A percentile compares a stretch with the other conserved stretches of the same genome.
These are phyloP conservation scores for Coendou prehensilis DNA, from an alignment of 2,797 vertebrate genomes.

Conservation along the genomic window DNA sequence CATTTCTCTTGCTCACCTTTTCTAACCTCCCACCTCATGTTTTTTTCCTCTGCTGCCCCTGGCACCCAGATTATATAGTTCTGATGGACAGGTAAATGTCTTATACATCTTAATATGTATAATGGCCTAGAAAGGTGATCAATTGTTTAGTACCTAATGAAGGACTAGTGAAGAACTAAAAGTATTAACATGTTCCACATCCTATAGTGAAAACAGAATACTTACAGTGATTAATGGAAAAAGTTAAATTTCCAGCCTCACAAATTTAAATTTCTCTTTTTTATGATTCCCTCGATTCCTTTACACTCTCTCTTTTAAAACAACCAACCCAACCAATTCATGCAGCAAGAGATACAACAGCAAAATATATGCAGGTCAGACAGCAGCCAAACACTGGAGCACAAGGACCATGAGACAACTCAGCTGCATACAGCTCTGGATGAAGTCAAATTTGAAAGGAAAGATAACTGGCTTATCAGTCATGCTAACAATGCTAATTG, in stretches of 20 bases:
- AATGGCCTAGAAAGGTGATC: slow-evolving; percentile 13
- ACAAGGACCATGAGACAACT: slow-evolving; percentile 50
- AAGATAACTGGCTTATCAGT: slow-evolving; percentile 56
- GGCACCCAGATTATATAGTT: slow-evolving; percentile 7
- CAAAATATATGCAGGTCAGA: slow-evolving; percentile 68
- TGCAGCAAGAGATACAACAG: slow-evolving; percentile 46
- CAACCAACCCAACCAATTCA: slow-evolving; percentile 62
- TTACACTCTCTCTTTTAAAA: slow-evolving; percentile 46
- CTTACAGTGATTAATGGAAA: slow-evolving; percentile 51
- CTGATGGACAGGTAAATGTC: slow-evolving; percentile 24
- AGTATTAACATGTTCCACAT: slow-evolving; percentile 57
- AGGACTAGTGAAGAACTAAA: slow-evolving; percentile 51
- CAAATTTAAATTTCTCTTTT: slow-evolving; percentile 69
- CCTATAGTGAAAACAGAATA: slow-evolving; percentile 2
- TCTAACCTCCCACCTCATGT: neutral
- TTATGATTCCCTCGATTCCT: slow-evolving; percentile 33
- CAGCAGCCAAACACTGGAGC: slow-evolving; percentile 37
- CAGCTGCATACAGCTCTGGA: slow-evolving; percentile 40
- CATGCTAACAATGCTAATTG: slow-evolving; percentile 44
- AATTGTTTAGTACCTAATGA: slow-evolving; percentile 53
- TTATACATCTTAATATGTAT: slow-evolving; percentile 49
- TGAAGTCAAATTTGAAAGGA: slow-evolving; percentile 71
- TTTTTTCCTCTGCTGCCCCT: neutral
- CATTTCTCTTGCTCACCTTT: slow-evolving; percentile 42
- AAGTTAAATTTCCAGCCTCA: slow-evolving; percentile 59